These are phyloP conservation scores for Aphelinus atriplicis DNA, from an alignment of 1,140 invertebrate species.

Conservation along the genomic window DNA sequence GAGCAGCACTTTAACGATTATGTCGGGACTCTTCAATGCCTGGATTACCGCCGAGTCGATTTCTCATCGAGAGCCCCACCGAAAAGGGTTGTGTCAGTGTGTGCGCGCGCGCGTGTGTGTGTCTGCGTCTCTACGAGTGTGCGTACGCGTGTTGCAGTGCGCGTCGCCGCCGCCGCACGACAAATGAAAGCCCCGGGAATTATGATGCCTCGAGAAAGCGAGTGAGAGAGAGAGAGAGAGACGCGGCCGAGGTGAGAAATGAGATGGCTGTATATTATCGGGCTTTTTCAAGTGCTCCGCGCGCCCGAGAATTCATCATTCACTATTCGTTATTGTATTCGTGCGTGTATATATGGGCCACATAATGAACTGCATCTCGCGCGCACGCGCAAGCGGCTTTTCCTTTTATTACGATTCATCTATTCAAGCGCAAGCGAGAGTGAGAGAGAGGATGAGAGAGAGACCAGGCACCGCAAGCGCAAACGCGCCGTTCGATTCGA, in stretches of 20 bases:
- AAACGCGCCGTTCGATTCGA: conserved; percentile 9
- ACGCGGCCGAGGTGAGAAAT: conserved; percentile 47
- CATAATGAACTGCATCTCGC: conserved; percentile 16
- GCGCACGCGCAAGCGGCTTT: conserved; percentile 10
- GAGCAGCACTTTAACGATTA: conserved; percentile 44
- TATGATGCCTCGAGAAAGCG: conserved; percentile 39
- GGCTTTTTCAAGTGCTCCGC: conserved; percentile 2
- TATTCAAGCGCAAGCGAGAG: conserved; percentile 11
- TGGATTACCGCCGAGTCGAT: conserved; percentile 43
- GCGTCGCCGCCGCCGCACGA: conserved; percentile 13
- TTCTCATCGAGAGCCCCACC: conserved; percentile 42
- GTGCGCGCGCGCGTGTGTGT: not conserved
- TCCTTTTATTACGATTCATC: conserved; percentile 29
- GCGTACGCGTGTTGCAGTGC: too few species aligned
- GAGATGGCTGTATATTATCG: conserved; percentile 37
- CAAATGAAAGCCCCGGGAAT: conserved; percentile 22
- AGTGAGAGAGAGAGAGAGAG: conserved; percentile 36
- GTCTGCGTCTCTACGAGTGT: not conserved
- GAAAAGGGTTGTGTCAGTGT: conserved; percentile 25
- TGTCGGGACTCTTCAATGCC: conserved; percentile 18
- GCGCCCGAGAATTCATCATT: conserved; percentile 35
- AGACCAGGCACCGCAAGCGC: too few species aligned
- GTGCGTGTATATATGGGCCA: conserved; percentile 6
- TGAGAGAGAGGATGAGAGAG: too few species aligned
- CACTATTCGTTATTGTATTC: conserved; percentile 20